A percentile compares a stretch with the other conserved stretches of the same genome.
Conservation (phyloP, 53 echinoderm and acorn worm genomes). For the Actinopyga echinites region DNA sequence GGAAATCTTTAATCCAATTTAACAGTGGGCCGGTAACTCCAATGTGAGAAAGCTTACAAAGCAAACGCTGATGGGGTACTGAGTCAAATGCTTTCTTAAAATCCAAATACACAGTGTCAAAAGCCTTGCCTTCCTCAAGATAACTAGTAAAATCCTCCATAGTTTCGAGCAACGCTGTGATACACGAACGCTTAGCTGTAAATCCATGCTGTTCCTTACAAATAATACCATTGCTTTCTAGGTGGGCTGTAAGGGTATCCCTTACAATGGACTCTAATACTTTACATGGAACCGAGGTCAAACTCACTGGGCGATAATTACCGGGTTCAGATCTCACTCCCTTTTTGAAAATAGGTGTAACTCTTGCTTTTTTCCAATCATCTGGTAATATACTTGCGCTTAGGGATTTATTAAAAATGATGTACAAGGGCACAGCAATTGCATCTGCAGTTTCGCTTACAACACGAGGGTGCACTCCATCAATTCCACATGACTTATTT, state of each 20-base stretch:
- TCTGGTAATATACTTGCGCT: not conserved
- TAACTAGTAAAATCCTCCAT: not conserved
- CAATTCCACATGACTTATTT: too few species aligned
- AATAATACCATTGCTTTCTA: not conserved
- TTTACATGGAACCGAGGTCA: too few species aligned
- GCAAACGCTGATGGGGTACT: too few species aligned
- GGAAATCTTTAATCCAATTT: too few species aligned
- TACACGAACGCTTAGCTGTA: constrained; percentile 5
- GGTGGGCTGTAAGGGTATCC: constrained; percentile 10
- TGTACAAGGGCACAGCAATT: not conserved
- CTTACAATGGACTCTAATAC: constrained; percentile 11
- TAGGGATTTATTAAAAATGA: not conserved
- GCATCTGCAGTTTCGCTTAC: not conserved
- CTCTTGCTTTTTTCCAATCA: not conserved
- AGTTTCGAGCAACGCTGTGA: not conserved
- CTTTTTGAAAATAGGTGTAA: too few species aligned
- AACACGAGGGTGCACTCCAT: too few species aligned
- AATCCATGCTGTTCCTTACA: not conserved
- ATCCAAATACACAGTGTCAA: too few species aligned
- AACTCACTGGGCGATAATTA: not conserved
- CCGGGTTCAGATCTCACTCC: not conserved
- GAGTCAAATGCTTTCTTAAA: too few species aligned
- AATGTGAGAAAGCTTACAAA: too few species aligned
- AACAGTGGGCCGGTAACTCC: too few species aligned
- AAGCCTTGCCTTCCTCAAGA: not conserved